A percentile compares a stretch with the other conserved stretches of the same genome.
Conservation (phyloP, 2,797 vertebrate species). For the Xenops minutus region DNA sequence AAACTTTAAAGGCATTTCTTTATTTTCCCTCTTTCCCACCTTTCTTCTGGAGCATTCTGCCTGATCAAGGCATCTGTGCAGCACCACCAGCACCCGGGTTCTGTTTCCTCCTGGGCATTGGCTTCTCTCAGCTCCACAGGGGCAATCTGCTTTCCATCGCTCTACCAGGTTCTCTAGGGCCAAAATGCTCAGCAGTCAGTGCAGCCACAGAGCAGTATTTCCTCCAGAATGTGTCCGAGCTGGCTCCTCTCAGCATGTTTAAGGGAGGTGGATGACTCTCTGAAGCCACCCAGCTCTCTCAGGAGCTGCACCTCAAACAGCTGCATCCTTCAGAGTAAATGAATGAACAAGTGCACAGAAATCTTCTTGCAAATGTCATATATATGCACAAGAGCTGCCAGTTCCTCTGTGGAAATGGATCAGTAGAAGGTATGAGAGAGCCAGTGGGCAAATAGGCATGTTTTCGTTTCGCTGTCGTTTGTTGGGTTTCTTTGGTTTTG, state of each 20-base stretch:
- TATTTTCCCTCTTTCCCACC: not conserved
- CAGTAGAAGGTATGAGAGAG: not conserved
- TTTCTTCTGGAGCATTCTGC: slow-evolving; percentile 11
- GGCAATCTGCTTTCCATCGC: not conserved
- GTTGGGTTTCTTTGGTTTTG: not conserved
- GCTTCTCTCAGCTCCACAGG: not conserved
- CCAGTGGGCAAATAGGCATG: accelerated
- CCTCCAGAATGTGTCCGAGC: not conserved
- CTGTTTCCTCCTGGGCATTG: slow-evolving; percentile 23
- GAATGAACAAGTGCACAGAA: not conserved
- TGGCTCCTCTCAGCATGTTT: not conserved
- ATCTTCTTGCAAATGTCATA: not conserved
- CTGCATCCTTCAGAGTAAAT: not conserved
- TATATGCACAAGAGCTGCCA: not conserved
- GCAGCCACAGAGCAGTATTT: not conserved
- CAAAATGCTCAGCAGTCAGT: not conserved
- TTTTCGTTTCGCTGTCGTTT: not conserved
- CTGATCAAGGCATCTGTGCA: not conserved
- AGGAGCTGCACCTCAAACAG: not conserved
- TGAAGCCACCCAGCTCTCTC: not conserved
- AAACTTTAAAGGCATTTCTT: not conserved
- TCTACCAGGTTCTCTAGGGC: slow-evolving; percentile 15
- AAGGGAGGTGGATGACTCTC: not conserved
- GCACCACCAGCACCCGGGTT: slow-evolving; percentile 40
- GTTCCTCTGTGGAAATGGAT: not conserved